A percentile compares a stretch with the other conserved stretches of the same genome.
phyloP scores from a whole-genome alignment of 2,888 invertebrate species.

The Drosophila peninsularis region DNA sequence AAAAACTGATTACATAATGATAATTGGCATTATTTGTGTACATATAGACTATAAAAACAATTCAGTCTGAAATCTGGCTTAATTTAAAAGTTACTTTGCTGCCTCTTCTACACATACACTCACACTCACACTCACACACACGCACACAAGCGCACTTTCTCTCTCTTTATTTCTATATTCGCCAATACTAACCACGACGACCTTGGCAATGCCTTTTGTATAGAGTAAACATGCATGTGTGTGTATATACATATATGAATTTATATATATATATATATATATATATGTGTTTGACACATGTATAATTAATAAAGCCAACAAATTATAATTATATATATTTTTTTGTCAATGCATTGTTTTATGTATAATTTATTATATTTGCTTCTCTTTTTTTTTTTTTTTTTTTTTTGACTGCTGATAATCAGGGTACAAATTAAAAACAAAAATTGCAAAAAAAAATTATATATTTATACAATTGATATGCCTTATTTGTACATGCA shows the following conservation, averaged over 20 bases:
- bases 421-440: constrained; percentile 31
- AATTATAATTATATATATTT: constrained; percentile 3
- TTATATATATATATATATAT: constrained; percentile 4
- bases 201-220: constrained; percentile 54
- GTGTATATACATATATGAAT: constrained; percentile 15
- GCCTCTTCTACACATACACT: neutral
- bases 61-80: constrained; percentile 24
- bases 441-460: constrained; percentile 7
- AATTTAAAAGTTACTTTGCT: constrained; percentile 17
- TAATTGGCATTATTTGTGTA: neutral
- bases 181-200: constrained; percentile 35
- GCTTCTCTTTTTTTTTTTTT: neutral
- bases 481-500: constrained; percentile 28
- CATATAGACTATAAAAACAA: neutral
- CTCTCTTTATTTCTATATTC: constrained; percentile 8
- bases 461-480: constrained; percentile 34
- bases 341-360: constrained; percentile 40
- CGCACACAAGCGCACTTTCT: constrained; percentile 5
- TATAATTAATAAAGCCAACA: constrained; percentile 21
- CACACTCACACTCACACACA: neutral
- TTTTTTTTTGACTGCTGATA: constrained; percentile 30
- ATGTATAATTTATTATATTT: constrained; percentile 13
- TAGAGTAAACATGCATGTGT: constrained; percentile 4
- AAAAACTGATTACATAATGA: neutral
- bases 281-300: constrained; percentile 3